A percentile compares a stretch with the other conserved stretches of the same genome.
These are phyloP conservation scores for Aleiodes leptofemur DNA, from an alignment of 2,888 invertebrate species.

Conservation along the genomic window DNA sequence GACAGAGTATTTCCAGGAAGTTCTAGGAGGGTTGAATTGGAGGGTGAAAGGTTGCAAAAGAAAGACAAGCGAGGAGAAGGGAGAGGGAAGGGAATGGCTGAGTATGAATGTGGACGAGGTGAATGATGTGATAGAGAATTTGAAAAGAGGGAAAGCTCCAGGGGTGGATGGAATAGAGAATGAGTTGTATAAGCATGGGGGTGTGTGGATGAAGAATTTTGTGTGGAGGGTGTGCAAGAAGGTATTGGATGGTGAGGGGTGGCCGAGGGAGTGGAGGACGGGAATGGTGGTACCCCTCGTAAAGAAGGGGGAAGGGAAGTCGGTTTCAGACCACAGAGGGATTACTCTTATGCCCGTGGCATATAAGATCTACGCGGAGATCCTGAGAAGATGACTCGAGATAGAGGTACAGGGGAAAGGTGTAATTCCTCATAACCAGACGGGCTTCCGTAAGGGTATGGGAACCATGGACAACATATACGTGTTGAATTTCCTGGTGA, in stretches of 20 bases:
- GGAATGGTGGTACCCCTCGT: neutral
- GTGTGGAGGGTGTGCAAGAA: neutral
- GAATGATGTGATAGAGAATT: neutral
- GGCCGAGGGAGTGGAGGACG: neutral
- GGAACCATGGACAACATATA: conserved; percentile 41
- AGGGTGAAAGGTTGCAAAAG: neutral
- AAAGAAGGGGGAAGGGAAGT: neutral
- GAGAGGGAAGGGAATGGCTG: neutral
- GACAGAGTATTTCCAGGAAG: neutral
- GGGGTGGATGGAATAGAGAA: neutral
- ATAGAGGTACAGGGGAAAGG: conserved; percentile 33
- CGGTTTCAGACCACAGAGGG: neutral
- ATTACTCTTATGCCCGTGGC: neutral
- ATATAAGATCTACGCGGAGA: conserved; percentile 16
- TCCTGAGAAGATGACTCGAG: neutral
- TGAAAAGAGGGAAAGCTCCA: neutral
- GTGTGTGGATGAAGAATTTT: neutral
- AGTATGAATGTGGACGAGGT: neutral
- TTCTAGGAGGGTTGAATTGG: neutral
- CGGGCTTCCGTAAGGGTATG: conserved; percentile 39
- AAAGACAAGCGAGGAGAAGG: neutral
- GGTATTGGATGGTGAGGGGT: neutral
- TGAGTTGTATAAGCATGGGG: neutral
- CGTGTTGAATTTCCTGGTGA: conserved; percentile 33
- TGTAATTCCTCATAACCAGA: conserved; percentile 30